phyloP scores from a whole-genome alignment of 2,797 vertebrate species.

The Gymnoscopelus braueri region DNA sequence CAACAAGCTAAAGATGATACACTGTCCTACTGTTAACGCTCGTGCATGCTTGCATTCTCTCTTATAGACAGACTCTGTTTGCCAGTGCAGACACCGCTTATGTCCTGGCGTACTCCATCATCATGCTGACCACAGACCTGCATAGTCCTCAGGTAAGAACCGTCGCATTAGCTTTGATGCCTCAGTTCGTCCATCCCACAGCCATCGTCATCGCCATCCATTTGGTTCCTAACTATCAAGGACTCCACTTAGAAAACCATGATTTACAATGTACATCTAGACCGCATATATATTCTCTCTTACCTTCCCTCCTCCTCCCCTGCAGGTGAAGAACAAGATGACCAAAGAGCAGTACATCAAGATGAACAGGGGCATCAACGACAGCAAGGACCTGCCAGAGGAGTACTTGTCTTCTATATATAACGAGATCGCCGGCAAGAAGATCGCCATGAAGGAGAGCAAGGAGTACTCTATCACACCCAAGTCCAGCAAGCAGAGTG shows the following conservation, averaged over 20 bases:
- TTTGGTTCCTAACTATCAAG: no score
- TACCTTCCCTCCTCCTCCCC: no score
- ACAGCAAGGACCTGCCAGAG: constrained; percentile 95
- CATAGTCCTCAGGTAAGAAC: constrained; percentile 94
- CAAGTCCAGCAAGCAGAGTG: constrained; percentile 93
- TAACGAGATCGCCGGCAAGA: constrained; percentile 96
- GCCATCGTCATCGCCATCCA: no score
- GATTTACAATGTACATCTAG: no score
- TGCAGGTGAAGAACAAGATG: constrained; percentile 98
- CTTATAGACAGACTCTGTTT: constrained; percentile 91
- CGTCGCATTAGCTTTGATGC: neutral
- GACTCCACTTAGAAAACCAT: no score
- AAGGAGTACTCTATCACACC: constrained; percentile 92
- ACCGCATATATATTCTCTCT: no score
- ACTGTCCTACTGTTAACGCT: neutral
- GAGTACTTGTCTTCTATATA: constrained; percentile 96
- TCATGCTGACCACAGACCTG: constrained; percentile 97
- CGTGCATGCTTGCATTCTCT: constrained; percentile 11
- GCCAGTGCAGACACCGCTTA: constrained; percentile 97
- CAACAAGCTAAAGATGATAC: no score
- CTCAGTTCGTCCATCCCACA: neutral
- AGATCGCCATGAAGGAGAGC: constrained; percentile 96
- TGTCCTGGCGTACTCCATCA: constrained; percentile 95
- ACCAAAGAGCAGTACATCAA: constrained; percentile 99
- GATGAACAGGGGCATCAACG: constrained; percentile 98